Conservation (phyloP, 2,888 invertebrate genomes). For the Parnassius mnemosyne region DNA sequence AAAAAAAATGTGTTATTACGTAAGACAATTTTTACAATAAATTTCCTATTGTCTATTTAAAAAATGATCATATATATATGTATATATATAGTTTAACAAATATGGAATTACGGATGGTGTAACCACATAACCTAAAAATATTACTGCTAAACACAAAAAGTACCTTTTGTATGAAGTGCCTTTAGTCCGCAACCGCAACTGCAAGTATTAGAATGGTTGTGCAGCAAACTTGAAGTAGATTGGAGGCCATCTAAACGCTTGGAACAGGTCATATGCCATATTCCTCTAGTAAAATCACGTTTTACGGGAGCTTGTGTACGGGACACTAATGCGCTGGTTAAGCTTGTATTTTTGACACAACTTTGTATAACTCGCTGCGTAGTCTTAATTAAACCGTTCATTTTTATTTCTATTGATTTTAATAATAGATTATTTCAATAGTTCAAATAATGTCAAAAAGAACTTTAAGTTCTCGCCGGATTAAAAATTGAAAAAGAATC, state of each 20-base stretch:
- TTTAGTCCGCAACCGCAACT: conserved; percentile 84
- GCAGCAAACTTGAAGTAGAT: conserved; percentile 58
- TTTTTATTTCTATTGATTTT: conserved; percentile 55
- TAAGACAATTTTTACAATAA: background rate
- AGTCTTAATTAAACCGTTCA: conserved; percentile 85
- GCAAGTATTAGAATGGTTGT: conserved; percentile 82
- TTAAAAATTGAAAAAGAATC: no score
- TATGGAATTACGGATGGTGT: conserved; percentile 50
- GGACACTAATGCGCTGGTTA: conserved; percentile 60
- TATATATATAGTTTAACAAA: conserved; percentile 5
- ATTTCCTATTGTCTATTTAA: background rate
- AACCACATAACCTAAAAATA: conserved; percentile 66
- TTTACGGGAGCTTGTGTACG: conserved; percentile 72
- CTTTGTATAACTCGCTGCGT: conserved; percentile 75
- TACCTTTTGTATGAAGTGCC: conserved; percentile 87
- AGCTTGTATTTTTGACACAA: conserved; percentile 58
- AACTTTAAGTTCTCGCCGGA: no score
- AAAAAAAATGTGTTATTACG: conserved; percentile 16
- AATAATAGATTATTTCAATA: background rate
- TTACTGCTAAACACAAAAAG: conserved; percentile 20
- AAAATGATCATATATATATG: background rate
- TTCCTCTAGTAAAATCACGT: conserved; percentile 84
- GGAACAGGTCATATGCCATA: conserved; percentile 86
- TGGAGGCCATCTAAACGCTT: conserved; percentile 57
- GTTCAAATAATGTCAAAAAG: no score